These are phyloP conservation scores for Strigamia crassipes DNA, from an alignment of 2,888 invertebrate species.

Conservation along the genomic window DNA sequence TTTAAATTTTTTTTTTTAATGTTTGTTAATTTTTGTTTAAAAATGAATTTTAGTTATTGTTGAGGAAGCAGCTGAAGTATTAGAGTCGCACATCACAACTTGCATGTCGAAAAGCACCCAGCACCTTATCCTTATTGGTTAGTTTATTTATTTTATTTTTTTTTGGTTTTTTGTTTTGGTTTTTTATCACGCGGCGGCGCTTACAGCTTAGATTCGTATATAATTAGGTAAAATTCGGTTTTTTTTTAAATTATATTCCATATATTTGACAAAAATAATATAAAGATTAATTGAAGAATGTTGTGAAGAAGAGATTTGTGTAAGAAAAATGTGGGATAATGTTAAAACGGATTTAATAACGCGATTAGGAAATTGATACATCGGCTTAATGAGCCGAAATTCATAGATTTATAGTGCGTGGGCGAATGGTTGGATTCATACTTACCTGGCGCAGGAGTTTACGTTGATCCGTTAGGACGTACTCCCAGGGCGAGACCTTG, in stretches of 20 bases:
- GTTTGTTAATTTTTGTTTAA: background rate
- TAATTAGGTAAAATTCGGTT: no score
- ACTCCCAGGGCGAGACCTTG: constrained; percentile 57
- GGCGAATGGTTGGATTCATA: constrained; percentile 47
- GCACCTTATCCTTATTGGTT: constrained; percentile 82
- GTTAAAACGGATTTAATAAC: background rate
- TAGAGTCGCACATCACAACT: constrained; percentile 73
- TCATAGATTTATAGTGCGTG: background rate
- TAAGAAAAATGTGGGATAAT: background rate
- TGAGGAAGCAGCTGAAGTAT: constrained; percentile 87
- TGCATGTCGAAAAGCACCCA: constrained; percentile 73
- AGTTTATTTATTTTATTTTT: constrained; percentile 50
- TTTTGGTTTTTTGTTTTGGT: background rate
- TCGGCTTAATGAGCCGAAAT: background rate
- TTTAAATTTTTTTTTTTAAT: background rate
- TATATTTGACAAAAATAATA: no score
- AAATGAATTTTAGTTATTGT: constrained; percentile 62
- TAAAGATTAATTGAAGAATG: no score
- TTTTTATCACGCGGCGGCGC: background rate
- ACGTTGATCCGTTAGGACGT: constrained; percentile 43
- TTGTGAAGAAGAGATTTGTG: no score
- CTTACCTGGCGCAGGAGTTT: constrained; percentile 58
- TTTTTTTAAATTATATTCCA: no score
- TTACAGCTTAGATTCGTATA: no score
- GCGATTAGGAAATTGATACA: background rate